Percentiles rank a stretch among this genome's conserved stretches.
phyloP scores from a whole-genome alignment of 1,140 invertebrate species.

The Leptinotarsa undecemlineata region DNA sequence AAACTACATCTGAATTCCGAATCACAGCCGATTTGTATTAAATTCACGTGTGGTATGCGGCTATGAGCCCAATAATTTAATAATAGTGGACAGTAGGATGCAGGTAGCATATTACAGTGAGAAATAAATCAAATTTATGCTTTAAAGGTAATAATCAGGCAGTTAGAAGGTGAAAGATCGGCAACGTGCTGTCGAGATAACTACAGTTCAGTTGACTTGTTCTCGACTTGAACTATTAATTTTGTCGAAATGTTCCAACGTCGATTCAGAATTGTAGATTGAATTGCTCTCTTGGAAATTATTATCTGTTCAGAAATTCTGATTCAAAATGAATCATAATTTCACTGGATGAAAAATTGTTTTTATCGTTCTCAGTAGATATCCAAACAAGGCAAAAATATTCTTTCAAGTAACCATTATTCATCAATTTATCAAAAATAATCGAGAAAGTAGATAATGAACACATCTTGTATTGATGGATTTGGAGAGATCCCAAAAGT shows the following conservation, averaged over 20 bases:
- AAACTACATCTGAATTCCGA: not conserved
- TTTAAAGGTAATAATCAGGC: conserved; percentile 16
- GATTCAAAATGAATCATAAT: no score
- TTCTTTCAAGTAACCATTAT: no score
- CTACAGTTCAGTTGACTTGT: conserved; percentile 3
- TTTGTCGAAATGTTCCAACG: not conserved
- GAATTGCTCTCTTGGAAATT: no score
- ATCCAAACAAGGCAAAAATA: no score
- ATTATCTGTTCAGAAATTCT: no score
- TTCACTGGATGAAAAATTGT: no score
- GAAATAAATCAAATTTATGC: conserved; percentile 16
- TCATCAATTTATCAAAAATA: no score
- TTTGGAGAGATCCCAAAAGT: no score
- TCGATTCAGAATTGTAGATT: no score
- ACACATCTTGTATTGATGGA: no score
- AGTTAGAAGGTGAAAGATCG: conserved; percentile 17
- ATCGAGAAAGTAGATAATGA: no score
- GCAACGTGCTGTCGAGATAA: not conserved
- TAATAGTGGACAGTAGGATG: conserved; percentile 15
- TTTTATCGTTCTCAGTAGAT: no score
- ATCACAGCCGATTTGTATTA: not conserved
- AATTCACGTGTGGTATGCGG: conserved; percentile 2
- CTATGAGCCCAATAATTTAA: conserved; percentile 14
- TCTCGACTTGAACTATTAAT: conserved; percentile 9
- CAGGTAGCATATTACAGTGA: conserved; percentile 9